Conservation (phyloP, 2,888 invertebrate genomes). For the Ditylenchus weischeri region DNA sequence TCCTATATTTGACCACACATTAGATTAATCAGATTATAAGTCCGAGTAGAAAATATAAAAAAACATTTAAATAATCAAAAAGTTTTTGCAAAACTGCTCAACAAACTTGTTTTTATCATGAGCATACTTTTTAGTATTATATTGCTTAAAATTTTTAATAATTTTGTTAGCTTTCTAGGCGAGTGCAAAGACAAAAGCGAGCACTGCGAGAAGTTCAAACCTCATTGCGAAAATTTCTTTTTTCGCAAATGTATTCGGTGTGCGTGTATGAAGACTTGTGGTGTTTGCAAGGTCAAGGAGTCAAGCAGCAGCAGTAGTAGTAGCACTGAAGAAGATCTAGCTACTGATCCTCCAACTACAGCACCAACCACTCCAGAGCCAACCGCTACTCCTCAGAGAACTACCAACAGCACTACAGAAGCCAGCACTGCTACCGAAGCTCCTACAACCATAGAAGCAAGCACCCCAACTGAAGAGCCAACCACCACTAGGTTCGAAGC, state of each 20-base stretch:
- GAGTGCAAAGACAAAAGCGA: constrained; percentile 23
- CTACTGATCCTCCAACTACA: not conserved
- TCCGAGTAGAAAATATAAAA: no score
- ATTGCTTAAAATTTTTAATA: no score
- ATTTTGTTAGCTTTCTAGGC: not conserved
- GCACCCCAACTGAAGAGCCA: not conserved
- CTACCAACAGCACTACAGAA: not conserved
- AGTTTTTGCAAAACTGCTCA: no score
- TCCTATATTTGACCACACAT: no score
- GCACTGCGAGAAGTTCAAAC: constrained; percentile 17
- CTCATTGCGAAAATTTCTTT: constrained; percentile 20
- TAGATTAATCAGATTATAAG: no score
- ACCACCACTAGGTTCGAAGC: no score
- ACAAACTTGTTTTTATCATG: no score
- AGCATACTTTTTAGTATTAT: no score
- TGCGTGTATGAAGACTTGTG: constrained; percentile 18
- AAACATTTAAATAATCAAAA: no score
- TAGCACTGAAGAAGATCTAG: constrained; percentile 9
- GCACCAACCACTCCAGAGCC: constrained; percentile 2
- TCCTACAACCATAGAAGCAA: not conserved
- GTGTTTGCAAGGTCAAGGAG: constrained; percentile 12
- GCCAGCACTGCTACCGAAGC: not conserved
- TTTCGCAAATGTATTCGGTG: constrained; percentile 24
- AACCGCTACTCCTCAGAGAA: not conserved
- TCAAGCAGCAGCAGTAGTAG: constrained; percentile 5